Percentiles rank a stretch among this genome's conserved stretches.
phyloP scores from a whole-genome alignment of 2,797 vertebrate species.

The Argya squamiceps region DNA sequence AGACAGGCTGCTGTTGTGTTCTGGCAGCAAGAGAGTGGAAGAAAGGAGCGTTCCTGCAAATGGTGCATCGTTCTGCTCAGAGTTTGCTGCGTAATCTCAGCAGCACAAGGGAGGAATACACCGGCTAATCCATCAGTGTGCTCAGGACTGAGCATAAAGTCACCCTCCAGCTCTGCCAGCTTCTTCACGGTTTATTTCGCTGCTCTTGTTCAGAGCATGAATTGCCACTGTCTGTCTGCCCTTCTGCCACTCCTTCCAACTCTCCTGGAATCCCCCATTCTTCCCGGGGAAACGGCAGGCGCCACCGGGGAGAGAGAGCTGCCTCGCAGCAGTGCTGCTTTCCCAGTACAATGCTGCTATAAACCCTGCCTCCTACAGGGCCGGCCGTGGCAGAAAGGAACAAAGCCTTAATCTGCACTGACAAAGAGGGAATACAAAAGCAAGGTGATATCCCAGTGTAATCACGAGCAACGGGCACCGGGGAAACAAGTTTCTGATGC shows the following conservation, averaged over 20 bases:
- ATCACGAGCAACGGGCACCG: not conserved
- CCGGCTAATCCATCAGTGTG: accelerated
- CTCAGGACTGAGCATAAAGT: not conserved
- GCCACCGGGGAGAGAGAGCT: accelerated
- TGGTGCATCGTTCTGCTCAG: accelerated
- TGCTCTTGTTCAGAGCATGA: not conserved
- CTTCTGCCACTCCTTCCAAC: not conserved
- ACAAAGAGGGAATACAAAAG: not conserved
- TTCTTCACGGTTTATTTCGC: not conserved
- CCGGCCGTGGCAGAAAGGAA: accelerated
- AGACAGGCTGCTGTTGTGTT: not conserved
- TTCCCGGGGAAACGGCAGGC: not conserved
- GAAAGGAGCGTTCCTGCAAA: not conserved
- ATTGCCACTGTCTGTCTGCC: accelerated
- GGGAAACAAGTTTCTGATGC: not conserved
- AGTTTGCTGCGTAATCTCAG: not conserved
- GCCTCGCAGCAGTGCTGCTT: not conserved
- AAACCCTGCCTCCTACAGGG: not conserved
- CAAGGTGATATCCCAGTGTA: not conserved
- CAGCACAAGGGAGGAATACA: not conserved
- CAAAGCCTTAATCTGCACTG: not conserved
- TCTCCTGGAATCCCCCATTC: not conserved
- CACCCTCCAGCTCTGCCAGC: not conserved
- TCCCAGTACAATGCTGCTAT: accelerated
- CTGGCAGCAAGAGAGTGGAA: not conserved